A percentile compares a stretch with the other conserved stretches of the same genome.
These are phyloP conservation scores for Naso thynnoides DNA, from an alignment of 2,797 vertebrate species.

Conservation along the genomic window DNA sequence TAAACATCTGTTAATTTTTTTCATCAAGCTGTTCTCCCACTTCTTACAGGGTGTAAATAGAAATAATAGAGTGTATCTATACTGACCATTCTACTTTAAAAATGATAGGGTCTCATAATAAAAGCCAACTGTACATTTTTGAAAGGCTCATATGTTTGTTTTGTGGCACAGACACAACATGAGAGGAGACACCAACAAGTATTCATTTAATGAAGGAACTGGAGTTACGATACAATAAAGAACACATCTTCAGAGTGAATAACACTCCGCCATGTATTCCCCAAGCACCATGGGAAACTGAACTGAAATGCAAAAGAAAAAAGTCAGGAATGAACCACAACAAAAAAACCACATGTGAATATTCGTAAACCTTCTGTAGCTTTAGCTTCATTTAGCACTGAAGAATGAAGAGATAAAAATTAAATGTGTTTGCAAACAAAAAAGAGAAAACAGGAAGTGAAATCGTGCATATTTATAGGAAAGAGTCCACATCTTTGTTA, in stretches of 20 bases:
- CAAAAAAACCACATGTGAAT: conserved; percentile 46
- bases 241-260: conserved; percentile 21
- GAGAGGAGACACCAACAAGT: neutral
- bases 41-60: conserved; percentile 83
- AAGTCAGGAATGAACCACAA: conserved; percentile 34
- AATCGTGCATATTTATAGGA: conserved; percentile 5
- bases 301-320: conserved; percentile 31
- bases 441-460: conserved; percentile 2
- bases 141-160: conserved; percentile 56
- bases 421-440: neutral
- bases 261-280: conserved; percentile 12
- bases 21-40: conserved; percentile 63
- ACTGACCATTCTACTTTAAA: conserved; percentile 78
- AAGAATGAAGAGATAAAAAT: conserved; percentile 16
- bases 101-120: conserved; percentile 80
- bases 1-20: conserved; percentile 57
- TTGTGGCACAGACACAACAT: conserved; percentile 15
- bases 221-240: conserved; percentile 46
- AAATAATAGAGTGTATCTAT: conserved; percentile 79
- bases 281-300: conserved; percentile 46
- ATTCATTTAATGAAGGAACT: conserved; percentile 63
- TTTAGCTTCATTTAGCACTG: neutral
- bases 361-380: neutral
- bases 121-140: conserved; percentile 83
- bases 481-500: neutral